Base-by-base conservation (phyloP, 2,797 vertebrate species). In the Chaunax sp. region DNA sequence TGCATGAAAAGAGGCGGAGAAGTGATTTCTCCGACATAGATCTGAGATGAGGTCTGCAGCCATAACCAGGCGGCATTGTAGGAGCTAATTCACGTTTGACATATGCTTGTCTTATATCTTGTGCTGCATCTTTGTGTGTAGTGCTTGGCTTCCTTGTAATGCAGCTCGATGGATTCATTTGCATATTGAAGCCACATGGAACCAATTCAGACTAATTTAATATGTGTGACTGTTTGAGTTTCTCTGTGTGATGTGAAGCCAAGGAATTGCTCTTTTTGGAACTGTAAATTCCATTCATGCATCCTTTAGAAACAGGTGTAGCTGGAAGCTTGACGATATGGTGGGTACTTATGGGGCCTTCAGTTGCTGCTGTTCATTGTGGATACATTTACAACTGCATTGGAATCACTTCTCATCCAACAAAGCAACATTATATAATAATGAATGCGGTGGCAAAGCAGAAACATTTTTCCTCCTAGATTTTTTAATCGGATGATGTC, bases 31-130 rank as follows among this genome's bases (percentile, higher is more conserved):
- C 64, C 10, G 37, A 75, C 66, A 50, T 41, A 35, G 60, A 80
- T 65, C 45, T 44, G 50, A 72, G 76, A 83, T 78, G 69, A 81
- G 77, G 55, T 62, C 64, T 71, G 67, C 53, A 43, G 46, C 56
- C 62, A 57, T 75, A 73, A 67, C 55, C 62, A 56, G 65, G 49
- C 47, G 1, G 18, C 64, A 0, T 47, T 12, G 47, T 46, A 44
- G 64, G 51, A 59, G 54, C 78, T 73, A 72, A 70, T 77, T 77
- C 62, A 67, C 49, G 26, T 79, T 75, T 44, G 78, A 61, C 46
- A 22, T 33, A 19, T 10, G n/a, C 63, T 49, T 6, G 28, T n/a
- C 19, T 20, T 12, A 51, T 74, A 54, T 72, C 60, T 68, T 10
- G 26, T 26, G 30, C 37, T 35, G 40, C 41, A 65, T 67, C 49